Conservation (phyloP, 2,888 invertebrate species). For the Formica aserva region DNA sequence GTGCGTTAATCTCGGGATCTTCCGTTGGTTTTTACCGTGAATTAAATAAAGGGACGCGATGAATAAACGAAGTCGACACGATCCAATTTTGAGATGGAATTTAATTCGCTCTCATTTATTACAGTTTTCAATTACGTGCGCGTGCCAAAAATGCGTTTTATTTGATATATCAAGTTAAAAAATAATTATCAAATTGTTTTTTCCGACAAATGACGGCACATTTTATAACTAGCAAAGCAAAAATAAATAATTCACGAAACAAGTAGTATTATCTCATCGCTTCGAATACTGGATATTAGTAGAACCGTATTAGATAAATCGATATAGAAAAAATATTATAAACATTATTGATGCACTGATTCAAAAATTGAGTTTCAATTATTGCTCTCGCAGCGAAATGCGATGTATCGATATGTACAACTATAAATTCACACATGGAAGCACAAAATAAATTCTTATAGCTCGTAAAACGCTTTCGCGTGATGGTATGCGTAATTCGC, state of each 20-base stretch:
- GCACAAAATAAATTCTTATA: not conserved
- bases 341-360: not conserved
- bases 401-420: not conserved
- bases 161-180: not conserved
- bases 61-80: constrained; percentile 5
- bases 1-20: constrained; percentile 62
- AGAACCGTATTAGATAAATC: not conserved
- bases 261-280: not conserved
- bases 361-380: not conserved
- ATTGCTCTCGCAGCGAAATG: not conserved
- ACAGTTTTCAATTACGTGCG: constrained; percentile 11
- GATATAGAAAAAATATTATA: not conserved
- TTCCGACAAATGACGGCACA: not conserved
- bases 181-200: not conserved
- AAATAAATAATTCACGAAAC: not conserved
- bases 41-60: constrained; percentile 13
- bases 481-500: constrained; percentile 24
- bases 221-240: not conserved
- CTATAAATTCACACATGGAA: not conserved
- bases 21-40: constrained; percentile 35
- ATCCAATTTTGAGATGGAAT: constrained; percentile 16
- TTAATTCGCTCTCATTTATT: not conserved
- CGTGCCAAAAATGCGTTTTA: not conserved
- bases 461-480: not conserved
- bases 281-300: not conserved